Conservation (phyloP, 2,113 vertebrate species). For the Erythrocebus patas region DNA sequence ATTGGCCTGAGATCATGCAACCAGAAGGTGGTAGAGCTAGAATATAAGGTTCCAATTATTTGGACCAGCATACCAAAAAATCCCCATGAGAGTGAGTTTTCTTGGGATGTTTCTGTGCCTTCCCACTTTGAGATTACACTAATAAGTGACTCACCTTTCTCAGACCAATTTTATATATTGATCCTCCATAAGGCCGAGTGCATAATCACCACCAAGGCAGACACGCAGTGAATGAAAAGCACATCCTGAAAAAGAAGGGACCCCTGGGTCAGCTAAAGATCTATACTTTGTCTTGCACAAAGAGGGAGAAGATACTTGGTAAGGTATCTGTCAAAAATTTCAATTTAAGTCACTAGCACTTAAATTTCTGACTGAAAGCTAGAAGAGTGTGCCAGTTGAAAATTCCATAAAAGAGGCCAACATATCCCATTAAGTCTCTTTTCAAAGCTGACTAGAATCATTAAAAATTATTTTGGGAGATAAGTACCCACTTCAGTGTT, state of each 20-base stretch:
- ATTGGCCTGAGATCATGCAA: neutral
- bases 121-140: neutral
- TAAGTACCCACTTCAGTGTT: slow-evolving; percentile 41
- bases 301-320: neutral
- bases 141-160: neutral
- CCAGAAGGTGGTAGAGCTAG: neutral
- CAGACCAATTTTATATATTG: neutral
- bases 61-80: neutral
- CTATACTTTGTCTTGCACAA: slow-evolving; percentile 19
- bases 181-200: neutral
- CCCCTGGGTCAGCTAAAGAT: neutral
- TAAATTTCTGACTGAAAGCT: slow-evolving; percentile 34
- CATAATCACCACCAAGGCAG: neutral
- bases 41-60: neutral
- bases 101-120: neutral
- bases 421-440: slow-evolving; percentile 35
- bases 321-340: slow-evolving; percentile 56
- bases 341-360: slow-evolving; percentile 39
- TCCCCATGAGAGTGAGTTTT: neutral
- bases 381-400: slow-evolving; percentile 6
- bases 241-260: neutral
- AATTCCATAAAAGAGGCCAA: slow-evolving; percentile 51
- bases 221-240: neutral
- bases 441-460: slow-evolving; percentile 40
- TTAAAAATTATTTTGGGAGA: slow-evolving; percentile 47